Evolutionary conservation across 2,888 invertebrate genomes (phyloP), one percentile per base, ranked within the genome.

Genomic region (Melanotus villosus): DNA sequence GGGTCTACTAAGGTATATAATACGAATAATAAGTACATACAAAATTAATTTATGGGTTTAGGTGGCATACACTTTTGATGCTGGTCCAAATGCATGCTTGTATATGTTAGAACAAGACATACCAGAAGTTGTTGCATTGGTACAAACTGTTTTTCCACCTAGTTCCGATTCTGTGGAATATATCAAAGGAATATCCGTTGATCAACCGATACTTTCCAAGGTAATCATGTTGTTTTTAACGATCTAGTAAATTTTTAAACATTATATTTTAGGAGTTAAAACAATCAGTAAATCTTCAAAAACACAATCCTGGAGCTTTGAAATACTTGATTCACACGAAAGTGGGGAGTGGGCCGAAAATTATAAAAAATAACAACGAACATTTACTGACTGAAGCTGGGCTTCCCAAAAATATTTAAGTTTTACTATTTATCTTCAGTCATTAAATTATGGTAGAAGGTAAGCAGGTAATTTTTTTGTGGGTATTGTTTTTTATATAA

Each of bases 11-110:
- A 90, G 85, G 93, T 90, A 81, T 41, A 9, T 18, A 16, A 5
- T n/a, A n/a, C n/a, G n/a, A n/a, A n/a, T n/a, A n/a, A n/a, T n/a
- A n/a, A n/a, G n/a, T n/a, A n/a, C n/a, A n/a, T n/a, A 34, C n/a
- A 34, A 10, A 2, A n/a, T 41, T 16, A 41, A 41, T 83, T 57
- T n/a, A n/a, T n/a, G n/a, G n/a, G n/a, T n/a, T n/a, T 78, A 91
- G 90, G 89, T 96, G 5, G 97, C 97, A 0, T 99, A 99, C 82
- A 98, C 99, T 12, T 99, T 96, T 87, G 99, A 99, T 89, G 99
- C 99, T 62, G 99, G 99, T 3, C 95, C 98, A 54, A 99, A 99
- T 87, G 96, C 96, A 2, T 97, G 96, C 83, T 84, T 99, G 0
- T 98, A 94, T 85, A 84, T 97, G 12, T 84, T 94, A 54, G 91